phyloP scores from a whole-genome alignment of 2,888 invertebrate genomes.

The Laothoe populi region DNA sequence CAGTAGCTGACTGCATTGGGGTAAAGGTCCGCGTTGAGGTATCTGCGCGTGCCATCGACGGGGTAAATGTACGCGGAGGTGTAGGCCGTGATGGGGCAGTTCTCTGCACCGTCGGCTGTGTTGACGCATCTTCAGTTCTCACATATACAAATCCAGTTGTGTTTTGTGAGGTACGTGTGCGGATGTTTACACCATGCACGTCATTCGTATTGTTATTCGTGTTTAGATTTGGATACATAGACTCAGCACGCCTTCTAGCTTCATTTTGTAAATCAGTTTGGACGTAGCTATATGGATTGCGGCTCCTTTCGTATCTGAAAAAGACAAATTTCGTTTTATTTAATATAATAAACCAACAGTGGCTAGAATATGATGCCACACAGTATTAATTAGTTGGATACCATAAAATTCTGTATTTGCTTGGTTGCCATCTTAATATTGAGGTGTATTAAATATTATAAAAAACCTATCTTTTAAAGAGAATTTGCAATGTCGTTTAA shows the following conservation, averaged over 20 bases:
- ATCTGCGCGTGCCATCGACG: neutral
- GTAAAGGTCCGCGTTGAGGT: neutral
- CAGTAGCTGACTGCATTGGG: no score
- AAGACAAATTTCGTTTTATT: neutral
- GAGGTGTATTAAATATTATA: no score
- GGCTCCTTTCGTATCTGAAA: conserved; percentile 43
- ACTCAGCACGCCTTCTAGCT: neutral
- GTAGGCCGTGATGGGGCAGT: neutral
- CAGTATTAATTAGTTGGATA: no score
- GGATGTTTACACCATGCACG: neutral
- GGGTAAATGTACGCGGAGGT: neutral
- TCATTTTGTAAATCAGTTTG: conserved; percentile 36
- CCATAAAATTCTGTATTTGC: no score
- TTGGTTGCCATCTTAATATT: no score
- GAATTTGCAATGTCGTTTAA: no score
- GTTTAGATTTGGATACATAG: conserved; percentile 39
- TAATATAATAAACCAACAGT: neutral
- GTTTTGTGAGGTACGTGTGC: neutral
- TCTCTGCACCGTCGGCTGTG: neutral
- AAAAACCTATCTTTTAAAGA: no score
- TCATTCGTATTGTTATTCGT: neutral
- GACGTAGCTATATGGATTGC: conserved; percentile 40
- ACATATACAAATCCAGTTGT: neutral
- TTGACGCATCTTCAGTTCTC: neutral
- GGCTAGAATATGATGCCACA: no score